Evolutionary conservation across 2,113 vertebrate species (phyloP).

Genomic region (Melozone crissalis): DNA sequence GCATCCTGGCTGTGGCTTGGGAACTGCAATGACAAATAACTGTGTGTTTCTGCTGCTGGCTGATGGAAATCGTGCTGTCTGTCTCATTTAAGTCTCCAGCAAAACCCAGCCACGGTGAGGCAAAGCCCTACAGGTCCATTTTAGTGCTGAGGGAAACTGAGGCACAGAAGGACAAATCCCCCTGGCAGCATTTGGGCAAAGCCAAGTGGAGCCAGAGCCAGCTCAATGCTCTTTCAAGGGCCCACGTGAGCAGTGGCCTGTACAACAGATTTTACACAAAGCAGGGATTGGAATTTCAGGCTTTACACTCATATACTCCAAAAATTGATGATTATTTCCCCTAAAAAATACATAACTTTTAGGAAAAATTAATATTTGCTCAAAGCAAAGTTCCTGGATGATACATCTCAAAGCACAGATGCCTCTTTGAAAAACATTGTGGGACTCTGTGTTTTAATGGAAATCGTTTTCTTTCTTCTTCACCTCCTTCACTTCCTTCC

Average conservation of each 20-base stretch:
- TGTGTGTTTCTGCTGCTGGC: fast-evolving
- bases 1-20: fast-evolving
- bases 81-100: background rate
- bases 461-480: background rate
- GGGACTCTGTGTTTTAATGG: background rate
- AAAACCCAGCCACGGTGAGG: background rate
- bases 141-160: background rate
- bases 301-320: background rate
- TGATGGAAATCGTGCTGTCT: background rate
- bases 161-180: background rate
- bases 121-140: background rate
- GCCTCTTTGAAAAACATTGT: background rate
- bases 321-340: background rate
- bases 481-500: background rate
- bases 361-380: background rate
- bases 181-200: background rate
- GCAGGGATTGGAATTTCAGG: background rate
- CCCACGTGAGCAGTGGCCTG: background rate
- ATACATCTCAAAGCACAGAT: background rate
- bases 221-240: background rate
- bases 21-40: background rate
- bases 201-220: background rate
- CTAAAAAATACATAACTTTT: background rate
- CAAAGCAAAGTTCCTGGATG: background rate
- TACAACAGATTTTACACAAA: background rate